A percentile compares a stretch with the other conserved stretches of the same genome.
phyloP scores from a whole-genome alignment of 1,140 invertebrate genomes.

The Pinna nobilis region DNA sequence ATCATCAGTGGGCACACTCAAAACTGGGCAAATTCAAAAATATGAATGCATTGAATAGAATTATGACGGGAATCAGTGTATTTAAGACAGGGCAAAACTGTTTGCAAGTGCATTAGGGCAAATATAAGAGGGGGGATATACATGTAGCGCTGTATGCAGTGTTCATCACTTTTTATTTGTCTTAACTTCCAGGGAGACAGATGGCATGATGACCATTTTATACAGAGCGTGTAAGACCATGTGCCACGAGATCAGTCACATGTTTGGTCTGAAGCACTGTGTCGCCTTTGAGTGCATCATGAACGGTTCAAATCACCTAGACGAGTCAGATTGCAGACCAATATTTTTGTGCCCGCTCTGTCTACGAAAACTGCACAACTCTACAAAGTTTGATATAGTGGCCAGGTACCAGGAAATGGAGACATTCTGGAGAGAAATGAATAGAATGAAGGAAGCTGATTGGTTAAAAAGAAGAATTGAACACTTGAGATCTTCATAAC shows the following conservation, averaged over 20 bases:
- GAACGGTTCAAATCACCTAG: slow-evolving; percentile 60
- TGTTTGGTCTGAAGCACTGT: slow-evolving; percentile 63
- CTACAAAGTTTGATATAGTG: slow-evolving; percentile 52
- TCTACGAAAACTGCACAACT: slow-evolving; percentile 56
- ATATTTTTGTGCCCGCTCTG: slow-evolving; percentile 60
- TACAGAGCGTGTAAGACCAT: slow-evolving; percentile 53
- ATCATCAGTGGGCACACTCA: too few species aligned
- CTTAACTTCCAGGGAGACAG: slow-evolving; percentile 17
- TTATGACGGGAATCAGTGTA: too few species aligned
- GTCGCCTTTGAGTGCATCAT: slow-evolving; percentile 58
- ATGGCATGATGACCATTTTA: slow-evolving; percentile 17
- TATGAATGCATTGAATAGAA: too few species aligned
- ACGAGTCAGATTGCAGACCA: slow-evolving; percentile 47
- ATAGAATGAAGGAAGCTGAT: slow-evolving; percentile 17
- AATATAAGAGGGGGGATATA: too few species aligned
- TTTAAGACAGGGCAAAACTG: too few species aligned
- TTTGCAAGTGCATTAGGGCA: too few species aligned
- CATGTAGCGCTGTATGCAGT: too few species aligned
- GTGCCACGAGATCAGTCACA: slow-evolving; percentile 63
- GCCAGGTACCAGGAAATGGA: slow-evolving; percentile 51
- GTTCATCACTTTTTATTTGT: too few species aligned
- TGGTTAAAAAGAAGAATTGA: slow-evolving; percentile 47
- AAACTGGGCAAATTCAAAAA: too few species aligned
- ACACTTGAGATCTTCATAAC: too few species aligned
- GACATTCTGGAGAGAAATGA: slow-evolving; percentile 43